phyloP scores from a whole-genome alignment of 2,113 vertebrate genomes.

The Thamnaconus septentrionalis region DNA sequence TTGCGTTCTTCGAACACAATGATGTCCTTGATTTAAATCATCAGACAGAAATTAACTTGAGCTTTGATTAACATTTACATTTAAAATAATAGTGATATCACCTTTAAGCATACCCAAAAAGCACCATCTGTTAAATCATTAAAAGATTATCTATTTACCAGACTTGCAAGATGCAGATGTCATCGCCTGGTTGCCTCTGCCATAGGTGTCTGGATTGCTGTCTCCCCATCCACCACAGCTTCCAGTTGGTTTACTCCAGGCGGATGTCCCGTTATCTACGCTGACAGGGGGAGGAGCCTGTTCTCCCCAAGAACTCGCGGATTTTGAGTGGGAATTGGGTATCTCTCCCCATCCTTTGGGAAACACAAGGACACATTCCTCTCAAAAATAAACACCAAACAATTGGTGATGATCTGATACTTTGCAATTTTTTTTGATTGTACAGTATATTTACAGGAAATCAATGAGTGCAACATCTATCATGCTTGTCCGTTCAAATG shows the following conservation, averaged over 20 bases:
- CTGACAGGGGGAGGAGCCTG: conserved; percentile 79
- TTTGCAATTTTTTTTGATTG: too few species aligned
- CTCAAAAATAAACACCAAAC: background rate
- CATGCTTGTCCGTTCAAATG: too few species aligned
- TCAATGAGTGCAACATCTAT: too few species aligned
- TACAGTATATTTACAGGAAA: too few species aligned
- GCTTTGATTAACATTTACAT: background rate
- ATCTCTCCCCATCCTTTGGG: conserved; percentile 89
- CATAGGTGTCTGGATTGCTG: conserved; percentile 81
- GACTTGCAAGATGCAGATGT: conserved; percentile 91
- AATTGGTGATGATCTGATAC: too few species aligned
- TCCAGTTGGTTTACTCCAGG: conserved; percentile 89
- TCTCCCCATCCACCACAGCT: conserved; percentile 88
- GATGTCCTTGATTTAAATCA: conserved; percentile 40
- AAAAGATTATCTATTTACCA: conserved; percentile 70
- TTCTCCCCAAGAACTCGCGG: conserved; percentile 90
- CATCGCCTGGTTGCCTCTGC: conserved; percentile 82
- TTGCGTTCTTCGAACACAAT: conserved; percentile 1
- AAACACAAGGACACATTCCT: conserved; percentile 20
- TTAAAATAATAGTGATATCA: too few species aligned
- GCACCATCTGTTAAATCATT: background rate
- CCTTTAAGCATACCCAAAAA: background rate
- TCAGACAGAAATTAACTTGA: conserved; percentile 1
- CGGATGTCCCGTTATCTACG: conserved; percentile 92
- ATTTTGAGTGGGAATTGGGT: conserved; percentile 84